A percentile compares a stretch with the other conserved stretches of the same genome.
These are phyloP conservation scores for Tetragnatha versicolor DNA, from an alignment of 1,140 invertebrate species.

Conservation along the genomic window DNA sequence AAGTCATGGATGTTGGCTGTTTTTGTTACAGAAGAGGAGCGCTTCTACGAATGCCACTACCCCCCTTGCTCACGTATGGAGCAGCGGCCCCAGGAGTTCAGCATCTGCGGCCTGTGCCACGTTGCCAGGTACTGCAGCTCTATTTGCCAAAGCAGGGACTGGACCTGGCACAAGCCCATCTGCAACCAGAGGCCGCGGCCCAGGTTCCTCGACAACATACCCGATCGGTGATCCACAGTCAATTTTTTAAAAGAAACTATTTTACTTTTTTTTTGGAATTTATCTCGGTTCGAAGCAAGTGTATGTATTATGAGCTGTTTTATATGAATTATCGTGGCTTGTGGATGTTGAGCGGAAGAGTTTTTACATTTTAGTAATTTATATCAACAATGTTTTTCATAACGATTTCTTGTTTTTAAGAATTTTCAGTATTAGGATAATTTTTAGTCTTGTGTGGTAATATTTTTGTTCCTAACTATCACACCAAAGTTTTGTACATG, in stretches of 20 bases:
- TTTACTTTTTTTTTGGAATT: neutral
- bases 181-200: slow-evolving; percentile 64
- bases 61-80: slow-evolving; percentile 70
- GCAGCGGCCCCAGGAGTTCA: slow-evolving; percentile 68
- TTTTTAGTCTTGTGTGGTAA: too few species aligned
- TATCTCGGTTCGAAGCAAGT: too few species aligned
- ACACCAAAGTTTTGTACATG: slow-evolving; percentile 23
- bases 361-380: slow-evolving; percentile 32
- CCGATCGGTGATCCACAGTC: slow-evolving; percentile 59
- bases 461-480: slow-evolving; percentile 25
- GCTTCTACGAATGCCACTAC: slow-evolving; percentile 70
- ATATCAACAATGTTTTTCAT: slow-evolving; percentile 34
- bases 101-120: slow-evolving; percentile 70
- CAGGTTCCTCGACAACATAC: slow-evolving; percentile 59
- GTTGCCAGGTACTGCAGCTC: slow-evolving; percentile 68
- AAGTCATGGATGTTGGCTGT: too few species aligned
- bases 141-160: slow-evolving; percentile 68
- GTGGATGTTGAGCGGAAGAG: too few species aligned
- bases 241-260: neutral
- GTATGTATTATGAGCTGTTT: too few species aligned
- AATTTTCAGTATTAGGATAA: slow-evolving; percentile 37
- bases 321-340: too few species aligned
- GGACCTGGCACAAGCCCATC: slow-evolving; percentile 67
- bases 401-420: too few species aligned
- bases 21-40: slow-evolving; percentile 62